Percentiles rank a stretch among this genome's conserved stretches.
Conservation (phyloP, 2,797 vertebrate species). For the Cephalopachus bancanus region DNA sequence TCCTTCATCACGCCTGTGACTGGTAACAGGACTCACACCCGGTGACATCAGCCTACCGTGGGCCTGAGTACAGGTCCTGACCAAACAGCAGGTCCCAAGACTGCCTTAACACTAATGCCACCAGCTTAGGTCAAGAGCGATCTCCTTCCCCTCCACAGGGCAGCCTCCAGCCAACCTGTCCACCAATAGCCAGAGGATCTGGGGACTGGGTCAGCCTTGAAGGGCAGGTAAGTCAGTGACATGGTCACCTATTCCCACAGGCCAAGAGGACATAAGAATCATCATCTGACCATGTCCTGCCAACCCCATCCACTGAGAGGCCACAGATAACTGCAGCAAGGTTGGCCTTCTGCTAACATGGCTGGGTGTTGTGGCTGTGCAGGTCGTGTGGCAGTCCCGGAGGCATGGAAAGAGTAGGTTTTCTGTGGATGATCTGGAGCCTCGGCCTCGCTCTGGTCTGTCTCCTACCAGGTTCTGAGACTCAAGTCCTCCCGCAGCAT, state of each 20-base stretch:
- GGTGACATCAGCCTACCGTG: conserved; percentile 23
- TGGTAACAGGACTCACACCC: background rate
- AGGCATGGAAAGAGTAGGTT: background rate
- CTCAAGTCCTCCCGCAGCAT: background rate
- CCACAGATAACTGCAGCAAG: background rate
- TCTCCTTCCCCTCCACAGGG: background rate
- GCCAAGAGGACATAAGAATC: background rate
- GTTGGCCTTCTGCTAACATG: background rate
- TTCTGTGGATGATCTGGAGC: background rate
- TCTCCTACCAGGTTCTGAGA: background rate
- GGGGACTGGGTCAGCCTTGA: background rate
- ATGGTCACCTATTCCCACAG: background rate
- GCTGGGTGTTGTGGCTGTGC: background rate
- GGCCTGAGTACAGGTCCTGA: background rate
- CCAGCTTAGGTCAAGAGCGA: background rate
- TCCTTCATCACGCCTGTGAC: background rate
- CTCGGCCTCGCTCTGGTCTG: background rate
- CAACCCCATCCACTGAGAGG: background rate
- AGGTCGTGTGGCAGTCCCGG: background rate
- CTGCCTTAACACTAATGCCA: background rate
- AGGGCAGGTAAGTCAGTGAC: background rate
- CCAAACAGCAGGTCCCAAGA: background rate
- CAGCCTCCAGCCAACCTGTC: background rate
- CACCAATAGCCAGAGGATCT: background rate
- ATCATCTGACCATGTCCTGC: background rate